Evolutionary conservation across 2,113 vertebrate species (phyloP), one percentile per base, ranked within the genome.

Genomic region (Bostrychus sinensis): DNA sequence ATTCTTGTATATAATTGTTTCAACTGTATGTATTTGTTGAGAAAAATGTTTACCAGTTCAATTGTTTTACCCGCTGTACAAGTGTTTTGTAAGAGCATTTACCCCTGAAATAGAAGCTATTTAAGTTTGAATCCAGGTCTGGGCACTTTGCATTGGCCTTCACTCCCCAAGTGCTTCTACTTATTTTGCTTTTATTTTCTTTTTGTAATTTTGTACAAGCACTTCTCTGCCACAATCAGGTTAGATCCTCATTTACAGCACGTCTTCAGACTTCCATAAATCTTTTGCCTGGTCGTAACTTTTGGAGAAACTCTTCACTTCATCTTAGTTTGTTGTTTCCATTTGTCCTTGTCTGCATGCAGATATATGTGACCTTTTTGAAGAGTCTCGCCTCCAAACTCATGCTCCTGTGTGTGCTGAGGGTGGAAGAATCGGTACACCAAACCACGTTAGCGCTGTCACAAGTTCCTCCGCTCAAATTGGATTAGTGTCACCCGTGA

Each of bases 401-500:
- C 42, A 39, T 56, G 69, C 72, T 41, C 70, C 39, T 74, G 62
- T 62, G 26, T 43, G 36, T 50, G 55, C 39, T n/a, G 42, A 51
- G 68, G 70, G 34, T 65, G 45, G 45, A 48, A 43, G 72, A 70
- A 71, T 87, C 70, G 13, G 82, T 82, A 86, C 83, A 86, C 79
- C 83, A 83, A 90, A 86, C 78, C 72, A 58, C 60, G 72, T 89
- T 88, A 89, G 84, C 77, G 71, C 77, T 80, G 86, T 87, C 90
- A 87, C 78, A 72, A 85, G 88, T n/a, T n/a, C n/a, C 70, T 53
- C 75, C 66, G 80, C 80, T 69, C 80, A 85, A 91, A 92, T 91
- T 86, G 88, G 88, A 92, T 91, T 92, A 92, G 87, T 86, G 90
- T 90, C 89, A 88, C 67, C 85, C 66, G 66, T 79, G 91, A 92